Evolutionary conservation across 1,140 invertebrate genomes (phyloP).

Genomic region (Schmidtea mediterranea): DNA sequence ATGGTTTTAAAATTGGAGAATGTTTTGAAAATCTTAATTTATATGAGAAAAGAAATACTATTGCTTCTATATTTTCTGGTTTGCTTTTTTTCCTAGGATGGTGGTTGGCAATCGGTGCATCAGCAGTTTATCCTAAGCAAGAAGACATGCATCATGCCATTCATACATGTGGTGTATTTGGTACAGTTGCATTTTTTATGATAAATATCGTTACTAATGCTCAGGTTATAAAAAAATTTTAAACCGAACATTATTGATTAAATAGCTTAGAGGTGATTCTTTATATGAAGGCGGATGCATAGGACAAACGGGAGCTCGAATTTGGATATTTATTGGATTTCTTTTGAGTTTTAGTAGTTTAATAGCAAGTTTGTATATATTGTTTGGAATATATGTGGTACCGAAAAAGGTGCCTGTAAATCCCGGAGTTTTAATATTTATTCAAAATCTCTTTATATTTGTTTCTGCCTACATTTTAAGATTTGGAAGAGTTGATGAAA

Average conservation of each 20-base stretch:
- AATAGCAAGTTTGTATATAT: slow-evolving; percentile 76
- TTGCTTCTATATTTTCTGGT: slow-evolving; percentile 52
- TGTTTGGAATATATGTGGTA: slow-evolving; percentile 42
- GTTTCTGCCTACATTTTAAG: neutral
- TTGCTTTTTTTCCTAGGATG: slow-evolving; percentile 66
- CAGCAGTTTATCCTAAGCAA: slow-evolving; percentile 40
- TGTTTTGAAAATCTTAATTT: slow-evolving; percentile 9
- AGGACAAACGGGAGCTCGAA: slow-evolving; percentile 53
- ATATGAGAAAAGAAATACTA: slow-evolving; percentile 43
- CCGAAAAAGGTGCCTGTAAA: slow-evolving; percentile 30
- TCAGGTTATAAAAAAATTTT: no score
- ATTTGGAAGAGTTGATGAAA: no score
- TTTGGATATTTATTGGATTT: slow-evolving; percentile 89
- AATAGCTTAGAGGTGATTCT: slow-evolving; percentile 56
- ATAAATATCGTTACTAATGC: slow-evolving; percentile 25
- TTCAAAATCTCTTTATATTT: slow-evolving; percentile 84
- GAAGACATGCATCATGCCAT: slow-evolving; percentile 44
- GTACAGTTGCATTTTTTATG: slow-evolving; percentile 76
- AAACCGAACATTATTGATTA: slow-evolving; percentile 78
- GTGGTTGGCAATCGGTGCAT: slow-evolving; percentile 89
- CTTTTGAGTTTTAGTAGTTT: slow-evolving; percentile 75
- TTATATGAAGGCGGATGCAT: slow-evolving; percentile 56
- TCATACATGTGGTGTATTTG: slow-evolving; percentile 71
- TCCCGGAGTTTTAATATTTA: slow-evolving; percentile 63
- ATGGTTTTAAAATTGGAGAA: no score